Base-by-base conservation (phyloP, 2,888 invertebrate species). In the Tuta absoluta region DNA sequence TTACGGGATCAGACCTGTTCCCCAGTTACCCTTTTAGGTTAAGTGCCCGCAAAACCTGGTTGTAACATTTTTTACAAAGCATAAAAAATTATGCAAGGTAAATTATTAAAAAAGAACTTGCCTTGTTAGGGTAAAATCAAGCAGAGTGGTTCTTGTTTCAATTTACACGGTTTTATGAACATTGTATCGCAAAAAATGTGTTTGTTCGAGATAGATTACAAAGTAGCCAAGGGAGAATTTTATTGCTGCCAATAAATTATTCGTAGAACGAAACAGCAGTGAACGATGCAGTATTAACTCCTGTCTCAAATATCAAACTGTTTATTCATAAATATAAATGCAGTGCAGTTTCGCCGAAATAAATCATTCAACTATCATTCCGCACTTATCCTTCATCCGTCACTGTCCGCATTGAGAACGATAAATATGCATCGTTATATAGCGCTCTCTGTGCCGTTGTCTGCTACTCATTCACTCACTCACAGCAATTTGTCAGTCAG, bases 1-100 rank as follows among this genome's bases (percentile, higher is more conserved):
- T 77, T 77, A 77, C 74, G 63, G 72, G 70, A 68, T 68, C 63
- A 65, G 63, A 59, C 60, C 49, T 45, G 12, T 45, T 53, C 63
- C 17, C 56, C 28, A 56, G 28, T 57, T 67, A 64, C 67, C 65
- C 67, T 67, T 66, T 65, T 66, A 68, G 66, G 63, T 64, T 62
- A 66, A 67, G 67, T 63, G 57, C 62, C 65, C 65, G 53, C 28
- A 48, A 24, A 63, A 65, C 61, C 7, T 37, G 8, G 21, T 19
- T 8, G 33, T 21, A 19, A 59, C 28, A 59, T 62, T 62, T 65
- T 65, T 61, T 60, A 65, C 19, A 65, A 24, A 56, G 14, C 21
- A 62, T 58, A 62, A 28, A 48, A 61, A 61, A 23, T 59, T 21
- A 53, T 61, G 41, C 48, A 45, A 45, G 41, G 38, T 33, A 49